phyloP scores from a whole-genome alignment of 1,140 invertebrate species.

The Gyrodactylus salaris region DNA sequence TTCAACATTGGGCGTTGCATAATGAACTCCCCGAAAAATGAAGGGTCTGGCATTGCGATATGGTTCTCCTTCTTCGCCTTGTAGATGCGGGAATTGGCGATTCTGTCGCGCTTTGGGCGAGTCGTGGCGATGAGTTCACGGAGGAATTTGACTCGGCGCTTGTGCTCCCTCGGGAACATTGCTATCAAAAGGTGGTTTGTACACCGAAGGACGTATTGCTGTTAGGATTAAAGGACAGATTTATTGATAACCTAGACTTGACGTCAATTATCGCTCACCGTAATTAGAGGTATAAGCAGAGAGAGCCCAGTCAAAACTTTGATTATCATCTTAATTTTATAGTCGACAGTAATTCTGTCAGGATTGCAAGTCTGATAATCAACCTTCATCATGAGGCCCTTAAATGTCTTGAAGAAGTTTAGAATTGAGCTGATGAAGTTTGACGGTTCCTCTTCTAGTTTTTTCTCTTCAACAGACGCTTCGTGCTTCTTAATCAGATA shows the following conservation, averaged over 20 bases:
- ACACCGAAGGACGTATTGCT: background rate
- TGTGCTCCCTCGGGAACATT: background rate
- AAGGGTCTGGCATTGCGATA: background rate
- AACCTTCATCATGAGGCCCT: background rate
- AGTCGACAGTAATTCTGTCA: background rate
- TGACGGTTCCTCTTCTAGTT: background rate
- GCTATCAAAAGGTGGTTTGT: background rate
- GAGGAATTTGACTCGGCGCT: background rate
- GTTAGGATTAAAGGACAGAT: background rate
- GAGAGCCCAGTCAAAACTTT: background rate
- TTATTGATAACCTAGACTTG: background rate
- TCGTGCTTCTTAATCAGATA: background rate
- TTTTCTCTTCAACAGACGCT: background rate
- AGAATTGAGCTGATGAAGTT: background rate
- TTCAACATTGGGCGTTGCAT: background rate
- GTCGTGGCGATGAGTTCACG: background rate
- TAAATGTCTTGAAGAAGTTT: background rate
- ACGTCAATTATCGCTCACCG: background rate
- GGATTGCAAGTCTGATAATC: background rate
- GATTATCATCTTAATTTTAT: background rate
- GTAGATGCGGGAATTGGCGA: background rate
- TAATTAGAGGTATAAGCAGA: background rate
- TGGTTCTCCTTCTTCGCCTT: background rate
- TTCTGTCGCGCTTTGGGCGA: background rate
- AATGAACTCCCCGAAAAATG: background rate